phyloP scores from a whole-genome alignment of 2,113 vertebrate genomes.

The human (Homo sapiens) region GRCh38 chr11:100948001-100948500 shows the following conservation, averaged over 20 bases:
- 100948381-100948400: neutral
- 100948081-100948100: neutral
- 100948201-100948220: neutral
- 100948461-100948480: slow-evolving; percentile 96
- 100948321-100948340: neutral
- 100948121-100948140: neutral
- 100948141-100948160: neutral
- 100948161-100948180: neutral
- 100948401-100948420: neutral
- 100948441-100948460: slow-evolving; percentile 86
- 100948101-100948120: neutral
- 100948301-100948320: neutral
- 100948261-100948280: neutral
- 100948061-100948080: neutral
- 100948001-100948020: neutral
- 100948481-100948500: slow-evolving; percentile 95
- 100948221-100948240: neutral
- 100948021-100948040: neutral
- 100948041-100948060: neutral
- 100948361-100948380: neutral
- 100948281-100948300: neutral
- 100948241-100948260: neutral
- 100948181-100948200: neutral
- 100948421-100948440: neutral
- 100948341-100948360: neutral